These are phyloP conservation scores for Nasonovia ribisnigri DNA, from an alignment of 2,888 invertebrate species.

Conservation along the genomic window DNA sequence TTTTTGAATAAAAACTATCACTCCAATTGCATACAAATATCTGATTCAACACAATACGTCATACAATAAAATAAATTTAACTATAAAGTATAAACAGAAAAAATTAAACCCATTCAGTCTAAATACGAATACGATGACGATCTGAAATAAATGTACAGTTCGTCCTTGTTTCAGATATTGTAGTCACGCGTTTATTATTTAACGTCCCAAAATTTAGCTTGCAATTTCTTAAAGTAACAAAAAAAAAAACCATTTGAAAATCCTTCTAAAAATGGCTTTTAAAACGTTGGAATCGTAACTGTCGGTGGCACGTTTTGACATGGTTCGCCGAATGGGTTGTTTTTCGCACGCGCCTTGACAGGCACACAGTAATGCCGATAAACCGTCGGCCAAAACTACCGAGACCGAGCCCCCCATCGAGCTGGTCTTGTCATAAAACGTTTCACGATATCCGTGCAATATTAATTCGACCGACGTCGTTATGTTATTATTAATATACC, in stretches of 20 bases:
- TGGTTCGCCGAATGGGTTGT: background rate
- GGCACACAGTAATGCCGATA: background rate
- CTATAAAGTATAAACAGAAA: background rate
- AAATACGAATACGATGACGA: background rate
- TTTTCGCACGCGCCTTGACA: constrained; percentile 5
- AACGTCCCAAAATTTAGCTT: background rate
- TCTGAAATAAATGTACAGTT: background rate
- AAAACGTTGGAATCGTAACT: background rate
- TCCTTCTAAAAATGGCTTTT: background rate
- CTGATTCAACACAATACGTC: background rate
- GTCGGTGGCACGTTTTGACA: background rate
- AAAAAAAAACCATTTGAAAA: background rate
- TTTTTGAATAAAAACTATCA: background rate
- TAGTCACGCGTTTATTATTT: background rate
- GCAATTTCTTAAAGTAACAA: background rate
- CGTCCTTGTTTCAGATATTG: background rate
- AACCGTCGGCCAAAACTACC: background rate
- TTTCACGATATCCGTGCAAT: background rate
- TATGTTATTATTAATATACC: background rate
- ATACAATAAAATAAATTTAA: background rate
- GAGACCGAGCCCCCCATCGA: background rate
- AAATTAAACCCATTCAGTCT: background rate
- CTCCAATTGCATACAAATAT: background rate
- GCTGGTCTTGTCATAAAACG: background rate
- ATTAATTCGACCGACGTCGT: background rate